Conservation (phyloP, 2,797 vertebrate genomes). For the Esox masquinongy region DNA sequence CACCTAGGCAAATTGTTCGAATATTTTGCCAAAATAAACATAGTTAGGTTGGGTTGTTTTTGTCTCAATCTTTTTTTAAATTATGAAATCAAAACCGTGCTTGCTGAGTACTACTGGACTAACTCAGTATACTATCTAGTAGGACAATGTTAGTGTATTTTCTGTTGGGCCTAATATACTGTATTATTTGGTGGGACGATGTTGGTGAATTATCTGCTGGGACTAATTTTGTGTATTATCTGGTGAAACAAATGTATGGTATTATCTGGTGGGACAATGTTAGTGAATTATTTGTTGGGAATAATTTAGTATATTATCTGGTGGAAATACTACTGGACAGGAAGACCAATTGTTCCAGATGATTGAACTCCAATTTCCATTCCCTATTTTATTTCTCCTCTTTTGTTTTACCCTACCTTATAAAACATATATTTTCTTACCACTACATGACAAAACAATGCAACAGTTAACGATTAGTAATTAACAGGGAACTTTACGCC, state of each 20-base stretch:
- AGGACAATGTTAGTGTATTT: no score
- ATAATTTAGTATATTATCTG: conserved; percentile 27
- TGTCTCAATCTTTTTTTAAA: no score
- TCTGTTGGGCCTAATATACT: no score
- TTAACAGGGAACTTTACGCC: conserved; percentile 40
- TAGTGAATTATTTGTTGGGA: not conserved
- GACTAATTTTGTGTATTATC: conserved; percentile 21
- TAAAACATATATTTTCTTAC: no score
- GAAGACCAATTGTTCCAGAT: conserved; percentile 48
- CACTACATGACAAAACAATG: conserved; percentile 29
- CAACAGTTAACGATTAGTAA: conserved; percentile 50
- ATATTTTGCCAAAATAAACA: no score
- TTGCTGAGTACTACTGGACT: no score
- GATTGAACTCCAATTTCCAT: conserved; percentile 55
- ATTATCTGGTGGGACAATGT: no score
- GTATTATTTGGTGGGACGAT: no score
- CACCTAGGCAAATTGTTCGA: no score
- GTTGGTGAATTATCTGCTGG: not conserved
- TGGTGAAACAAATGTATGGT: conserved; percentile 14
- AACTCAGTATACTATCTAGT: no score
- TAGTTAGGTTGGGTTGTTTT: no score
- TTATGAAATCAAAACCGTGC: no score
- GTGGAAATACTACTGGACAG: conserved; percentile 52
- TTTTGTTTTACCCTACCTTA: not conserved
- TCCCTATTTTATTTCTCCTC: conserved; percentile 31